phyloP scores from a whole-genome alignment of 2,113 vertebrate genomes.

The Oncorhynchus tshawytscha region DNA sequence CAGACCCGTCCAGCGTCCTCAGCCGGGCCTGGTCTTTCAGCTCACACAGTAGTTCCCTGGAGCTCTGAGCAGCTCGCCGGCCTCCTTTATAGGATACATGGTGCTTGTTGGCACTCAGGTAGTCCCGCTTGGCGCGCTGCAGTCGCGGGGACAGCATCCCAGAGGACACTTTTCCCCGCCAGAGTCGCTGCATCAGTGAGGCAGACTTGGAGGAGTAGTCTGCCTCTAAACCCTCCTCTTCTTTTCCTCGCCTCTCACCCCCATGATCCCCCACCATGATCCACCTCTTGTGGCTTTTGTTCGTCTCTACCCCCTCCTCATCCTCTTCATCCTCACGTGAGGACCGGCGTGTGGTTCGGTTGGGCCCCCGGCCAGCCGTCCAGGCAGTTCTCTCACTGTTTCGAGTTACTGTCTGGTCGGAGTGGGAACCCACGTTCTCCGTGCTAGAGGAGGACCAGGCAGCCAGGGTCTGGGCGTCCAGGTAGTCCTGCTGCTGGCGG shows the following conservation, averaged over 20 bases:
- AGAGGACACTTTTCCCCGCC: constrained; percentile 84
- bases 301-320: constrained; percentile 42
- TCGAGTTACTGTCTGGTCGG: constrained; percentile 38
- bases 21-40: constrained; percentile 79
- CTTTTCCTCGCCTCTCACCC: constrained; percentile 40
- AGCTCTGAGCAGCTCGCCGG: constrained; percentile 57
- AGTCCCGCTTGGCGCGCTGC: constrained; percentile 90
- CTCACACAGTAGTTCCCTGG: constrained; percentile 83
- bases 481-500: constrained; percentile 54
- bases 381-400: constrained; percentile 57
- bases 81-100: constrained; percentile 81
- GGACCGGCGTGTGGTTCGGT: constrained; percentile 8
- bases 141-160: constrained; percentile 89
- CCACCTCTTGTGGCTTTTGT: constrained; percentile 45
- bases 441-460: constrained; percentile 75
- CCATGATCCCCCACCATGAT: background rate
- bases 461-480: constrained; percentile 67
- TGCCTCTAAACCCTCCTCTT: constrained; percentile 68
- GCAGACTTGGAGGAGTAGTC: constrained; percentile 82
- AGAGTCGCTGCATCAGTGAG: constrained; percentile 84
- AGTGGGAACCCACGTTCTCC: constrained; percentile 63
- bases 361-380: constrained; percentile 33
- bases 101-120: constrained; percentile 89
- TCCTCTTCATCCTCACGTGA: constrained; percentile 33
- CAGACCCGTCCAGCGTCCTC: constrained; percentile 86